Evolutionary conservation across 2,113 vertebrate species (phyloP).

Genomic region (Brachypodius melanocephalos): DNA sequence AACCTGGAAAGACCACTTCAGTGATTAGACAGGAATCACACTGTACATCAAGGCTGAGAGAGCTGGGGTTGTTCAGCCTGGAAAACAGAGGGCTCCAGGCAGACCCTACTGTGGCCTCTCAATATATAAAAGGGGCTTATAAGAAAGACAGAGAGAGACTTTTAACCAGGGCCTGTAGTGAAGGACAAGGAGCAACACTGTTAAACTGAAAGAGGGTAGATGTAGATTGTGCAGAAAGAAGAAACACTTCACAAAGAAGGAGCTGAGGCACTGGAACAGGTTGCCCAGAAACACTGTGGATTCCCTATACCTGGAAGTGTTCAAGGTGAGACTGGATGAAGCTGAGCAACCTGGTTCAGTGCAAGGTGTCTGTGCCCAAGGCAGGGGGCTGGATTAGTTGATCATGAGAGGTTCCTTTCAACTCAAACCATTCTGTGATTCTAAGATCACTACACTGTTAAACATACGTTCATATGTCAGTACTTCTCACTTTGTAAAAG

Average conservation of each 20-base stretch:
- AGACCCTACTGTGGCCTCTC: neutral
- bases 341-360: neutral
- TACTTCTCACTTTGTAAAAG: neutral
- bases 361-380: neutral
- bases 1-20: neutral
- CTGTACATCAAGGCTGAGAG: neutral
- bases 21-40: neutral
- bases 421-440: neutral
- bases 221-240: neutral
- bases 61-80: neutral
- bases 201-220: neutral
- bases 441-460: neutral
- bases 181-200: neutral
- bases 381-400: neutral
- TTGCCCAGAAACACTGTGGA: neutral
- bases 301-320: neutral
- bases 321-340: neutral
- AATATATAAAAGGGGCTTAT: neutral
- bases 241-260: neutral
- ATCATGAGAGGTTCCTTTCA: neutral
- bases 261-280: neutral
- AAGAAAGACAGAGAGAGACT: neutral
- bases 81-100: rapidly evolving
- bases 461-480: neutral
- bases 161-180: neutral